These are phyloP conservation scores for Oreotrochilus melanogaster DNA, from an alignment of 2,113 vertebrate species.

Conservation along the genomic window DNA sequence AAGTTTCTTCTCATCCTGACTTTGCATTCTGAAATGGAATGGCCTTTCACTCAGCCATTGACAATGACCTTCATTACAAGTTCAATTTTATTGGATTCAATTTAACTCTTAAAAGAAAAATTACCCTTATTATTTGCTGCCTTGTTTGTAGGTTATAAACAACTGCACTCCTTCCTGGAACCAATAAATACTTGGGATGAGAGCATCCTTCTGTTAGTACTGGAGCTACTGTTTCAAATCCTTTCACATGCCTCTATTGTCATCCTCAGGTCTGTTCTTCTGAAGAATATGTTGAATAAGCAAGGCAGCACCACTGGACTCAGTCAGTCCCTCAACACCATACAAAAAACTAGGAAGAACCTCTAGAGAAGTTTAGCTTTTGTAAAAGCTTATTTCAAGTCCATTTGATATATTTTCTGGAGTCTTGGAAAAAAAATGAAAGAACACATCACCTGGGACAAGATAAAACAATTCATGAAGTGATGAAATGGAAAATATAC, in stretches of 20 bases:
- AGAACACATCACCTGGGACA: not conserved
- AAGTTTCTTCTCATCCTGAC: not conserved
- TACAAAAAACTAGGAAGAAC: not conserved
- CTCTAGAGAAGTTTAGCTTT: not conserved
- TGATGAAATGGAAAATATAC: not conserved
- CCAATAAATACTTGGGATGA: not conserved
- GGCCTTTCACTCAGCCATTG: not conserved
- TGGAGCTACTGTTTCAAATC: not conserved
- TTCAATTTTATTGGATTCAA: not conserved
- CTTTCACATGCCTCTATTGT: not conserved
- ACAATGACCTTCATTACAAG: not conserved
- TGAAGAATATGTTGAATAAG: not conserved
- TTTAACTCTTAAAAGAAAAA: not conserved
- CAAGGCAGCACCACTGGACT: not conserved
- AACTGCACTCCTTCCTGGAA: not conserved
- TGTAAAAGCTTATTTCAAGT: not conserved
- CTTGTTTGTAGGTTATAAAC: not conserved
- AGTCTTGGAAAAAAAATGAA: not conserved
- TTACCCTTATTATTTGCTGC: not conserved
- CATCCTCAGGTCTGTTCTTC: not conserved
- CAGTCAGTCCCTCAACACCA: not conserved
- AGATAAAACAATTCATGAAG: not conserved
- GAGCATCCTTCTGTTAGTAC: not conserved
- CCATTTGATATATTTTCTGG: not conserved
- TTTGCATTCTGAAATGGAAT: not conserved